Evolutionary conservation across 2,113 vertebrate species (phyloP).

Genomic region (Uropsilus gracilis): DNA sequence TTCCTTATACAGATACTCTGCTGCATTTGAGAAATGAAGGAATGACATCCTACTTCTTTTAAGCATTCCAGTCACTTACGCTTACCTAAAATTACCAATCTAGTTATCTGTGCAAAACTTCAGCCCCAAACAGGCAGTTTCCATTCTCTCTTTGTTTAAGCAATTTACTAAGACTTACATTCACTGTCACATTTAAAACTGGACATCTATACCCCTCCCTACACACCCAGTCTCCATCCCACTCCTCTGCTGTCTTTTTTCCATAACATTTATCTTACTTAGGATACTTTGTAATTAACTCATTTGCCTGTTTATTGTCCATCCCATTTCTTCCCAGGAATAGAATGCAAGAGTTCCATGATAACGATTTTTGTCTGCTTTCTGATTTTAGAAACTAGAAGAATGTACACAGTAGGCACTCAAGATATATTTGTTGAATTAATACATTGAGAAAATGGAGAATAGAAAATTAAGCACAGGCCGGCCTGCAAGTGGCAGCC

Average conservation of each 20-base stretch:
- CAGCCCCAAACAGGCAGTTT: neutral
- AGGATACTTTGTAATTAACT: neutral
- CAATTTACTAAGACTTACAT: neutral
- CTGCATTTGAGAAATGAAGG: conserved; percentile 22
- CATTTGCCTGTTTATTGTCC: neutral
- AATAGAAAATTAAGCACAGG: neutral
- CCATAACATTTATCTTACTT: neutral
- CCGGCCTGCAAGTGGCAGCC: too few species aligned
- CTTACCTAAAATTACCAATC: conserved; percentile 21
- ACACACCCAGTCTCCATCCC: neutral
- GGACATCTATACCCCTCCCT: neutral
- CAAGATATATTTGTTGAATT: conserved; percentile 42
- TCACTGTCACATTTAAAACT: neutral
- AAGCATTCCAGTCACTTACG: neutral
- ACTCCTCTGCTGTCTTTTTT: neutral
- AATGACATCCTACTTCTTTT: conserved; percentile 17
- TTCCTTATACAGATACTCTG: neutral
- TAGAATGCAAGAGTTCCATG: too few species aligned
- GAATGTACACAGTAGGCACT: neutral
- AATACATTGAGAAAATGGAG: conserved; percentile 25
- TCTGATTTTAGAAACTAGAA: conserved; percentile 21
- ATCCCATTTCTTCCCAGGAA: neutral
- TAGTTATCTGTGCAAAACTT: neutral
- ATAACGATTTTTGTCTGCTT: conserved; percentile 7
- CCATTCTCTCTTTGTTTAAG: neutral